Evolutionary conservation across 2,113 vertebrate genomes (phyloP), one percentile per base, ranked within the genome.

Genomic region (Sinosuthora webbiana): DNA sequence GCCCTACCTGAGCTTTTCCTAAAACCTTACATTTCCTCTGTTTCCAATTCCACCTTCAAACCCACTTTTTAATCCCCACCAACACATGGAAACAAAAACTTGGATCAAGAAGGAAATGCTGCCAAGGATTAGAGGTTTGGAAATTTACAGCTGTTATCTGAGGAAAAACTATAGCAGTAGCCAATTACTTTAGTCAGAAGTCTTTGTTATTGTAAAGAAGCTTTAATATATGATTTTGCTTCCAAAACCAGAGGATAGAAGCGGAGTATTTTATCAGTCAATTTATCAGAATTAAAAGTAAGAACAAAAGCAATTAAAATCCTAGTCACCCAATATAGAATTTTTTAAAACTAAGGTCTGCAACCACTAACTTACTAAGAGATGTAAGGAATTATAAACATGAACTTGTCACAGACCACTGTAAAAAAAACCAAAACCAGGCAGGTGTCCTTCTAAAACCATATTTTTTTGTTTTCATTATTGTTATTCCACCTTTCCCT

Each of bases 71-170:
- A 97, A 98, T 88, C 85, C 88, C 63, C 52, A 76, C 41, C 19
- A 96, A 91, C 59, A 93, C 63, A 87, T 30, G 52, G 89, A 97
- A 97, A 96, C 39, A 87, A 86, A 95, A 95, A 92, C 64, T n/a
- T 95, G 76, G 93, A 96, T 93, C 80, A 96, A 96, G 94, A 83
- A 45, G 71, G 67, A 91, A 96, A 96, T 49, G 53, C 64, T 82
- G 71, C 21, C 88, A 83, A 81, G 95, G 83, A 96, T 88, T 80
- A 93, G 64, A 91, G 53, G 60, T 83, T 88, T 93, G 74, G 78
- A 81, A 89, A 87, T 97, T 97, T 87, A 76, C 68, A 85, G 56
- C 47, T 90, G 33, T 85, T 96, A 86, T 89, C 78, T 91, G 69
- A 92, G 88, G 44, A 60, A 96, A 95, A 96, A 69, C 62, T 44